These are phyloP conservation scores for Trinectes maculatus DNA, from an alignment of 2,113 vertebrate genomes.

Conservation along the genomic window DNA sequence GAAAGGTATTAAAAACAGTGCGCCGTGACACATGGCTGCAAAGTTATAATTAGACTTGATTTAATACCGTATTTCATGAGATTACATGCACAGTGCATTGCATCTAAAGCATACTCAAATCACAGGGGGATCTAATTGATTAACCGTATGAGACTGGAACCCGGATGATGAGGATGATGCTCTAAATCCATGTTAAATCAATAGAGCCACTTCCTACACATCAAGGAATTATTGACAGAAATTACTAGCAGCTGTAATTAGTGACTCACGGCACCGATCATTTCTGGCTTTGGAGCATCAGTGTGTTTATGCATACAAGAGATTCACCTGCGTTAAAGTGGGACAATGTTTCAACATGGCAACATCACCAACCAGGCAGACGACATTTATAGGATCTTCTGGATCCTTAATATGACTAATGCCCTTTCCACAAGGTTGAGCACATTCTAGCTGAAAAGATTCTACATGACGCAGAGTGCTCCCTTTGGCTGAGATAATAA, in stretches of 20 bases:
- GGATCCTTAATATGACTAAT: slow-evolving; percentile 47
- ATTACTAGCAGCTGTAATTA: slow-evolving; percentile 64
- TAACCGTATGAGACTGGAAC: slow-evolving; percentile 64
- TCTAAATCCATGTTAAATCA: slow-evolving; percentile 73
- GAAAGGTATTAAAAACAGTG: slow-evolving; percentile 58
- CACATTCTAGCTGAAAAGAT: slow-evolving; percentile 62
- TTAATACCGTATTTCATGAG: slow-evolving; percentile 71
- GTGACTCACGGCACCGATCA: slow-evolving; percentile 31
- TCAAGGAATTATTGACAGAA: slow-evolving; percentile 70
- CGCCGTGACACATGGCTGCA: slow-evolving; percentile 62
- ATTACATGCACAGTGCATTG: slow-evolving; percentile 62
- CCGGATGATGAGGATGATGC: slow-evolving; percentile 72
- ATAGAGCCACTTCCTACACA: slow-evolving; percentile 70
- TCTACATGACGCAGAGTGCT: slow-evolving; percentile 67
- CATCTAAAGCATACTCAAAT: slow-evolving; percentile 67
- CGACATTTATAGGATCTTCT: slow-evolving; percentile 59
- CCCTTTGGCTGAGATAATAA: slow-evolving; percentile 81
- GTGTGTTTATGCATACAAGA: slow-evolving; percentile 15
- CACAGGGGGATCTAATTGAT: slow-evolving; percentile 72
- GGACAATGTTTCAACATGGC: slow-evolving; percentile 33
- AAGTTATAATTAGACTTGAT: slow-evolving; percentile 73
- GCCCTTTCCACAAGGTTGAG: slow-evolving; percentile 79
- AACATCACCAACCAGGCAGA: slow-evolving; percentile 44
- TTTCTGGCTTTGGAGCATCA: slow-evolving; percentile 31
- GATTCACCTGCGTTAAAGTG: slow-evolving; percentile 45